Conservation (phyloP, 2,888 invertebrate species). For the Gastrophysa polygoni region DNA sequence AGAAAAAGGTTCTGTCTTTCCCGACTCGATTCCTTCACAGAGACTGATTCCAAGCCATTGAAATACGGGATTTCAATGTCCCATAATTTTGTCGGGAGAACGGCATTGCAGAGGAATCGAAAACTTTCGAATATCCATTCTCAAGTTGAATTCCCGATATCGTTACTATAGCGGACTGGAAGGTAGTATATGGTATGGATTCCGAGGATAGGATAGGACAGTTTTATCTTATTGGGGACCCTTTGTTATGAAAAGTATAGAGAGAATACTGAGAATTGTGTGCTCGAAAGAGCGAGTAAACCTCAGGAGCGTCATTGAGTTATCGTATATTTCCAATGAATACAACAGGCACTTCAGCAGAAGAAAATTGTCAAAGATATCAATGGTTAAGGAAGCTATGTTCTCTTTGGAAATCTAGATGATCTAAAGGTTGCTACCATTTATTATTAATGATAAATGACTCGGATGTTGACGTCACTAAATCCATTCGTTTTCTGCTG, state of each 20-base stretch:
- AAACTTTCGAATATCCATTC: conserved; percentile 44
- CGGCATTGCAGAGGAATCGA: conserved; percentile 43
- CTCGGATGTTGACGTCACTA: too few relatives aligned
- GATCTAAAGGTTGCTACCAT: too few relatives aligned
- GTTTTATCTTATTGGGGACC: background rate
- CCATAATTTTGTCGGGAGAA: conserved; percentile 41
- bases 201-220: background rate
- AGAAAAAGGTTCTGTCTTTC: background rate
- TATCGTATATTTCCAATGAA: too few relatives aligned
- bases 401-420: too few relatives aligned
- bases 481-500: too few relatives aligned
- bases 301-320: too few relatives aligned
- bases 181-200: background rate
- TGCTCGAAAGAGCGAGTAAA: too few relatives aligned
- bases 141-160: conserved; percentile 24
- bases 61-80: conserved; percentile 42
- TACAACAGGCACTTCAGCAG: too few relatives aligned
- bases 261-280: background rate
- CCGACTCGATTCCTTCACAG: background rate
- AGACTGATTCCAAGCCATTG: conserved; percentile 23
- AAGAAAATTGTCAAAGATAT: too few relatives aligned
- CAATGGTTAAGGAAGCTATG: too few relatives aligned
- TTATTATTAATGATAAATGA: too few relatives aligned
- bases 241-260: background rate
- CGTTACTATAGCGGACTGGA: background rate